Evolutionary conservation across 2,888 invertebrate genomes (phyloP).

Genomic region (Serripes groenlandicus): DNA sequence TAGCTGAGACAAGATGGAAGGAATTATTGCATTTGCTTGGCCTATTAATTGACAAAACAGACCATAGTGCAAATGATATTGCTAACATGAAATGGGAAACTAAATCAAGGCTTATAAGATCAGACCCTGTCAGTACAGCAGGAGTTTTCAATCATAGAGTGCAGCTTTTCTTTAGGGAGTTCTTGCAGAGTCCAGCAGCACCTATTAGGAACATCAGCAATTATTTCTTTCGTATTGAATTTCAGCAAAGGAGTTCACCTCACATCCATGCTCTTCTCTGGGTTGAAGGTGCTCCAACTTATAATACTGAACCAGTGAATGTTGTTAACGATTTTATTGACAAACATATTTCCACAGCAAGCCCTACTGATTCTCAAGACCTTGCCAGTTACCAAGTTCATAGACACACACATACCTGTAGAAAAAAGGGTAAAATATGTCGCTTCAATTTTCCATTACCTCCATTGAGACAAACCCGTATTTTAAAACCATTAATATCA

Average conservation of each 20-base stretch:
- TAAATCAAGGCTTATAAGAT: constrained; percentile 27
- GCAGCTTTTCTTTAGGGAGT: constrained; percentile 11
- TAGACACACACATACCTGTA: constrained; percentile 18
- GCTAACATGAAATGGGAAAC: background rate
- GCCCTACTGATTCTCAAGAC: background rate
- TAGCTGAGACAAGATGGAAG: constrained; percentile 2
- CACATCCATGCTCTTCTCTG: constrained; percentile 65
- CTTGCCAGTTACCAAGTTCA: background rate
- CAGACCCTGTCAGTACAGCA: constrained; percentile 43
- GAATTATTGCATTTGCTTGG: background rate
- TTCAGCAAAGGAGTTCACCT: constrained; percentile 68
- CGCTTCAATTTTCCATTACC: constrained; percentile 56
- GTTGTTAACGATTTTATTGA: constrained; percentile 5
- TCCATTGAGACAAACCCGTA: constrained; percentile 45
- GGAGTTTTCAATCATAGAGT: constrained; percentile 32
- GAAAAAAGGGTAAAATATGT: constrained; percentile 36
- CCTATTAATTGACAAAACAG: constrained; percentile 18
- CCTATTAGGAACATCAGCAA: constrained; percentile 20
- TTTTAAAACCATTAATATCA: constrained; percentile 44
- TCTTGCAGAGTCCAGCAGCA: background rate
- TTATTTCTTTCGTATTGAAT: constrained; percentile 53
- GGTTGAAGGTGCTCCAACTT: constrained; percentile 6
- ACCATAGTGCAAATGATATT: constrained; percentile 15
- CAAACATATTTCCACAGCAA: background rate
- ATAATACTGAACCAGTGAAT: background rate